Base-by-base conservation (phyloP, 2,888 invertebrate genomes). In the Andricus quercusramuli region DNA sequence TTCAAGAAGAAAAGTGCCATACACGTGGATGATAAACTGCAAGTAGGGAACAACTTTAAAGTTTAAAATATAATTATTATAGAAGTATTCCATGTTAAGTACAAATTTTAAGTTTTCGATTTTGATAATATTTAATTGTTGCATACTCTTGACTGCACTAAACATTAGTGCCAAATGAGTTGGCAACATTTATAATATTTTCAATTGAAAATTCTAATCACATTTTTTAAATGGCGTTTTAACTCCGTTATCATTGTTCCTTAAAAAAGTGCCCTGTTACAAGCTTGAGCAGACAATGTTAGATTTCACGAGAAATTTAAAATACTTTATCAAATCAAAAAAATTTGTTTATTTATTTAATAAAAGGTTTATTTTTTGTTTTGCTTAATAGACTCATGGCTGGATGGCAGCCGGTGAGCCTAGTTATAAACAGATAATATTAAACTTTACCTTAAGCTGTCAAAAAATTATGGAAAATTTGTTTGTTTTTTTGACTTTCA, bases 21-120 rank as follows among this genome's bases (percentile, higher is more conserved):
- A 59, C 56, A 59, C 56, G 56, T 59, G 56, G 56, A 59, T 59
- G 56, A 59, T 59, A 59, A 59, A 59, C 56, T 59, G 56, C 56
- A 59, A 59, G 56, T 59, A 59, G 56, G 56, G 56, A 59, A 59
- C 56, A 59, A 59, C 56, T 59, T 59, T 59, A 59, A 59, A 59
- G 56, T 22, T 59, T 59, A 59, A 59, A 59, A 59, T 59, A 59
- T 59, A 22, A 59, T 59, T 56, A 56, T 56, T 59, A 59, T 59
- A 59, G 22, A 59, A 11, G 56, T 59, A 59, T 59, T 59, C 56
- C 56, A 11, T 59, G 56, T 59, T 59, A 59, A 59, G 56, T 59
- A n/a, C 22, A 22, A 22, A 11, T 22, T 20, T 59, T 11, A 56
- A n/a, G n/a, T 9, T n/a, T 56, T 56, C n/a, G n/a, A 56, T 56